These are phyloP conservation scores for Ectemnius continuus DNA, from an alignment of 2,888 invertebrate genomes.

Conservation along the genomic window DNA sequence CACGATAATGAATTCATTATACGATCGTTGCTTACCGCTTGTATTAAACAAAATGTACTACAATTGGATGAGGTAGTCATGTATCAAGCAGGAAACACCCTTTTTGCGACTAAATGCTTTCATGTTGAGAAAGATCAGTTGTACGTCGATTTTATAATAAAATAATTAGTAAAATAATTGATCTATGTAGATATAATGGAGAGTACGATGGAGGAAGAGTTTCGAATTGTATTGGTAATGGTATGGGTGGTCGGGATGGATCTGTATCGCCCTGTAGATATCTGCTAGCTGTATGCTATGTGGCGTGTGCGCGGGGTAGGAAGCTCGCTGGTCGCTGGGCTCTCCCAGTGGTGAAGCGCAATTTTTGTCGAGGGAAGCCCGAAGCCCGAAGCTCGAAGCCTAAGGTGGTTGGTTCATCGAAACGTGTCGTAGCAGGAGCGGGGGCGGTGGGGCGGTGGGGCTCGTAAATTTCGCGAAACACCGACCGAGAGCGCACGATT, in stretches of 20 bases:
- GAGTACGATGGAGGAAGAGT: neutral
- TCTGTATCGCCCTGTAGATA: neutral
- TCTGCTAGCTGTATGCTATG: neutral
- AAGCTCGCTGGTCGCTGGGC: constrained; percentile 34
- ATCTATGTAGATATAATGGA: neutral
- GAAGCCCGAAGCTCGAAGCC: neutral
- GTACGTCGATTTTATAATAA: too few relatives aligned
- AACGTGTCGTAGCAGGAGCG: constrained; percentile 27
- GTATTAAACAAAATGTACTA: too few relatives aligned
- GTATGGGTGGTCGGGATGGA: constrained; percentile 1
- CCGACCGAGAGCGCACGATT: constrained; percentile 50
- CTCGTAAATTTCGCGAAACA: constrained; percentile 52
- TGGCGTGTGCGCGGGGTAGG: constrained; percentile 26
- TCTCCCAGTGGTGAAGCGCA: constrained; percentile 39
- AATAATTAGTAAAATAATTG: neutral
- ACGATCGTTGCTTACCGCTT: too few relatives aligned
- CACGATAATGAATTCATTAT: too few relatives aligned
- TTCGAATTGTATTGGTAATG: neutral
- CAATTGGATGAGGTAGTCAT: too few relatives aligned
- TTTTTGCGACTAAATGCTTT: too few relatives aligned
- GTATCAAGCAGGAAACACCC: too few relatives aligned
- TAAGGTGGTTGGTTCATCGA: constrained; percentile 38
- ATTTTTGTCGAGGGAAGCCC: constrained; percentile 32
- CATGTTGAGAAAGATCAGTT: too few relatives aligned
- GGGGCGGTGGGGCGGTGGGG: constrained; percentile 7